Evolutionary conservation across 2,797 vertebrate species (phyloP).

Genomic region (Ammospiza maritima): DNA sequence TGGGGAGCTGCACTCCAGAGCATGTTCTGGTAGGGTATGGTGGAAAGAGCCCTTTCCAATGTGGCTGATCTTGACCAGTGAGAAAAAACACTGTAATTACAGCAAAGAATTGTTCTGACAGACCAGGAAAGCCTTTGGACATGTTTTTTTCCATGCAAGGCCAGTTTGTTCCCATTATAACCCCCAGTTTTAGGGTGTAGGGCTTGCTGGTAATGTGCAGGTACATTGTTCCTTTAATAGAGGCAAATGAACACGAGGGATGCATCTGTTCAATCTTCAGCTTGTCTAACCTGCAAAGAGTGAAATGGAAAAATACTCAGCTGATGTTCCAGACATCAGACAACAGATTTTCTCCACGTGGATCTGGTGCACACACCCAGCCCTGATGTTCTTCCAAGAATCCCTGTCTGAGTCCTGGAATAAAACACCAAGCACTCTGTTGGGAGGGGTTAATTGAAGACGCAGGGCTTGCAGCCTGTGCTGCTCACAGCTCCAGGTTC

Average conservation of each 20-base stretch:
- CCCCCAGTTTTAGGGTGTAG: background rate
- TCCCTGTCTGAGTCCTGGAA: background rate
- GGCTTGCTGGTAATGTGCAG: background rate
- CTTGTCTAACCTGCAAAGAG: background rate
- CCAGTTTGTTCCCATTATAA: background rate
- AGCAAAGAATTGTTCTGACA: background rate
- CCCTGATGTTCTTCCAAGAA: slow-evolving; percentile 27
- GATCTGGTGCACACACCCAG: background rate
- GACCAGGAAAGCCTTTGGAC: background rate
- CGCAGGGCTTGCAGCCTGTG: background rate
- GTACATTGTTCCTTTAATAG: background rate
- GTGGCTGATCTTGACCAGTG: background rate
- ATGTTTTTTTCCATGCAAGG: background rate
- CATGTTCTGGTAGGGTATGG: accelerated
- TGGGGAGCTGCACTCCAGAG: background rate
- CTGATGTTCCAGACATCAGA: background rate
- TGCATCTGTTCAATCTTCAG: background rate
- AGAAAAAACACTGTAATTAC: background rate
- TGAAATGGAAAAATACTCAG: background rate
- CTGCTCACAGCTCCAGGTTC: slow-evolving; percentile 29
- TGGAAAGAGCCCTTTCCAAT: background rate
- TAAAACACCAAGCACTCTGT: background rate
- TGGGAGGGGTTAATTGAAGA: background rate
- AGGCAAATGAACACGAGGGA: background rate
- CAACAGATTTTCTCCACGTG: background rate